These are phyloP conservation scores for Hylaeus volcanicus DNA, from an alignment of 1,140 invertebrate species.

Conservation along the genomic window DNA sequence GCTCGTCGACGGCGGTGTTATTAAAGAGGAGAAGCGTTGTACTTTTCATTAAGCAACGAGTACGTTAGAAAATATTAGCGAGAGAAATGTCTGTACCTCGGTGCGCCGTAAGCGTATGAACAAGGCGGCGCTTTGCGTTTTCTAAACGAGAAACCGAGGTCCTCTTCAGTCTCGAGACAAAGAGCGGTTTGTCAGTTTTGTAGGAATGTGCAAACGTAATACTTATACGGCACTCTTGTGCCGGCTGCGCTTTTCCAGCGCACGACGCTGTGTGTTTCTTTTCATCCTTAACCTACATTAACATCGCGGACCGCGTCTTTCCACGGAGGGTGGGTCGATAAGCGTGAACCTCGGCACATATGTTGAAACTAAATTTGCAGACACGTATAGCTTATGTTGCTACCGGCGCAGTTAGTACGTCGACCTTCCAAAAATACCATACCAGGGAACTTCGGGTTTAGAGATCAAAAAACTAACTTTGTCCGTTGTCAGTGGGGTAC, in stretches of 20 bases:
- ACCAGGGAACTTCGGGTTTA: too few species aligned
- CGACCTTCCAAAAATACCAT: not conserved
- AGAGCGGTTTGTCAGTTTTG: slow-evolving; percentile 48
- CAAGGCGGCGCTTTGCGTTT: slow-evolving; percentile 26
- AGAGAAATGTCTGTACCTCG: slow-evolving; percentile 10
- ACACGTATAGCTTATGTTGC: slow-evolving; percentile 36
- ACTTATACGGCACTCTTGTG: slow-evolving; percentile 38
- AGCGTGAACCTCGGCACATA: slow-evolving; percentile 56
- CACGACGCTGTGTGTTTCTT: slow-evolving; percentile 54
- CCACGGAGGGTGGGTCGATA: slow-evolving; percentile 60
- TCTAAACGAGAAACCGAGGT: slow-evolving; percentile 17
- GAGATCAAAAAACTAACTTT: too few species aligned
- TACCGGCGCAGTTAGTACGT: slow-evolving; percentile 19
- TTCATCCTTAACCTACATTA: slow-evolving; percentile 63
- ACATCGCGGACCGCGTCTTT: slow-evolving; percentile 49
- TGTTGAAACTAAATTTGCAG: slow-evolving; percentile 62
- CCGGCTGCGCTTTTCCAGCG: slow-evolving; percentile 43
- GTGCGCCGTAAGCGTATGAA: slow-evolving; percentile 18
- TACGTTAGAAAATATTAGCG: slow-evolving; percentile 16
- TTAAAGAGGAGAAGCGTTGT: slow-evolving; percentile 18
- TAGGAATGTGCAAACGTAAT: slow-evolving; percentile 48
- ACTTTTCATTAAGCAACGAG: slow-evolving; percentile 31
- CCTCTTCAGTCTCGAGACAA: slow-evolving; percentile 46
- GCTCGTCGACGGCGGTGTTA: not conserved
- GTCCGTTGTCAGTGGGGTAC: too few species aligned